Conservation (phyloP, 2,888 invertebrate species). For the Philonicus albiceps region DNA sequence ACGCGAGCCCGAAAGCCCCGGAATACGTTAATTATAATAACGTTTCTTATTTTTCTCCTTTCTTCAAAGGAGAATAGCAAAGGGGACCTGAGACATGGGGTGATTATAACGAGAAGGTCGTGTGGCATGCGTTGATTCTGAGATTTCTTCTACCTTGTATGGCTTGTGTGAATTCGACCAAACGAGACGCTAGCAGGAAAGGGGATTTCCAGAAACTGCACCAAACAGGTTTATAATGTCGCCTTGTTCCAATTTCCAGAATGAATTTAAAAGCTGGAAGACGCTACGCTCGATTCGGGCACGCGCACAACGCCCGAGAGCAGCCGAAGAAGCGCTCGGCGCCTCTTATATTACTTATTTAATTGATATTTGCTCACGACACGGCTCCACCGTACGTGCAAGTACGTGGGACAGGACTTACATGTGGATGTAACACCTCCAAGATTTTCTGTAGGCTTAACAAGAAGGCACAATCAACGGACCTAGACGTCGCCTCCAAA, state of each 20-base stretch:
- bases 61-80: background rate
- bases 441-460: background rate
- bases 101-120: constrained; percentile 18
- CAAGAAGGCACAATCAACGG: background rate
- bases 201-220: constrained; percentile 24
- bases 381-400: background rate
- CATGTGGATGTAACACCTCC: background rate
- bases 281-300: constrained; percentile 15
- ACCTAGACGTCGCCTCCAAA: background rate
- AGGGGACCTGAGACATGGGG: background rate
- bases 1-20: background rate
- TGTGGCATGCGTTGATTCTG: constrained; percentile 8
- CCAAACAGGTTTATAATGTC: background rate
- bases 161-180: constrained; percentile 1
- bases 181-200: constrained; percentile 9
- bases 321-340: background rate
- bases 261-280: background rate
- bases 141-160: background rate
- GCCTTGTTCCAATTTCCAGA: constrained; percentile 16
- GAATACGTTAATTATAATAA: background rate
- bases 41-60: background rate
- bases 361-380: constrained; percentile 25
- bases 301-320: constrained; percentile 29
- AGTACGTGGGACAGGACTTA: background rate
- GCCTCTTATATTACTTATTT: background rate